Percentiles rank a stretch among this genome's conserved stretches.
Evolutionary conservation across 1,140 invertebrate genomes (phyloP).

Genomic region (Drosophila persimilis): DNA sequence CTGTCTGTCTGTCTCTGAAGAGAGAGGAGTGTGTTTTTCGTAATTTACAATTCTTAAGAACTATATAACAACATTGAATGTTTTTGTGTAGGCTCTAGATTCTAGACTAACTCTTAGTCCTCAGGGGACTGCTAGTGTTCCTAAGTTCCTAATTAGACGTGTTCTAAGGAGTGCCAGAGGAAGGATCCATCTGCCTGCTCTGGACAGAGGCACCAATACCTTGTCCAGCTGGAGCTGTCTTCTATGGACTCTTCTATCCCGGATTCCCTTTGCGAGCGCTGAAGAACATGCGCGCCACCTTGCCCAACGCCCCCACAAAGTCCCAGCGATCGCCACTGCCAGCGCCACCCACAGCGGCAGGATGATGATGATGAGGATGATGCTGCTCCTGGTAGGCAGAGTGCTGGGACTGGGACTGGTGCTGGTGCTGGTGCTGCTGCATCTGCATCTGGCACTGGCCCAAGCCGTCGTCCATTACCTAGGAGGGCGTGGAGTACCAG

Average conservation of each 20-base stretch:
- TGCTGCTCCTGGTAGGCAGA: slow-evolving; percentile 27
- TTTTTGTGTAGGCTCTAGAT: slow-evolving; percentile 44
- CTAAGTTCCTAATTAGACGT: not conserved
- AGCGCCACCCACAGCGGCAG: not conserved
- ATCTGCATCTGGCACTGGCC: slow-evolving; percentile 27
- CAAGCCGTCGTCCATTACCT: slow-evolving; percentile 76
- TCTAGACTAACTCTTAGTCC: slow-evolving; percentile 1
- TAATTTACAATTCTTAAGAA: slow-evolving; percentile 79
- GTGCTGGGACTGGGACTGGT: slow-evolving; percentile 22
- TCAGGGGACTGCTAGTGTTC: slow-evolving; percentile 13
- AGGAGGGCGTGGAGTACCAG: slow-evolving; percentile 92
- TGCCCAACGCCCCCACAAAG: slow-evolving; percentile 74
- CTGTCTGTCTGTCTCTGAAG: slow-evolving; percentile 14
- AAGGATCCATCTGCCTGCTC: not conserved
- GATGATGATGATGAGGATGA: slow-evolving; percentile 31
- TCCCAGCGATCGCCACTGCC: slow-evolving; percentile 59
- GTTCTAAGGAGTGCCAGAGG: not conserved
- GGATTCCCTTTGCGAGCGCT: slow-evolving; percentile 64
- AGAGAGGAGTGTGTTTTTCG: slow-evolving; percentile 11
- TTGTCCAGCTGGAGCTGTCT: not conserved
- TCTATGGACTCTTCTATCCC: slow-evolving; percentile 15
- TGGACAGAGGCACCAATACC: no score
- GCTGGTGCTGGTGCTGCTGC: slow-evolving; percentile 21
- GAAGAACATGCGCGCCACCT: slow-evolving; percentile 80
- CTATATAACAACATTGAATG: slow-evolving; percentile 83